phyloP scores from a whole-genome alignment of 2,113 vertebrate species.

The Periophthalmodon schlosseri region DNA sequence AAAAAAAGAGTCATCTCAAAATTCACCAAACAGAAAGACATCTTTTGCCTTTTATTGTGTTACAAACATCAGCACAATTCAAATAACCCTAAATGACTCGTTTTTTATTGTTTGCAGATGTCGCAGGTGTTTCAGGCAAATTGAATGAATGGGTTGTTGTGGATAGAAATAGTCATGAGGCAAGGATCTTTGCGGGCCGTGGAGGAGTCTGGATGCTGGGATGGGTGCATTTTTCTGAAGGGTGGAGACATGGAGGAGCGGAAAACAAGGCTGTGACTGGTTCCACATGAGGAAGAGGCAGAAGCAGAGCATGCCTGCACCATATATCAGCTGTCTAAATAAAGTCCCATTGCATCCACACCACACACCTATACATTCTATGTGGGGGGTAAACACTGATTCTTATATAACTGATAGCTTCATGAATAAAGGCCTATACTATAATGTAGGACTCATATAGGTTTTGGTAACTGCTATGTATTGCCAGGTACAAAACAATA shows the following conservation, averaged over 20 bases:
- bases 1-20: not conserved
- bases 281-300: constrained; percentile 44
- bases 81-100: not conserved
- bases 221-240: constrained; percentile 30
- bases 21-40: not conserved
- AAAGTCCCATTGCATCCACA: constrained; percentile 48
- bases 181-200: constrained; percentile 6
- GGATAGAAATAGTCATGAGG: constrained; percentile 7
- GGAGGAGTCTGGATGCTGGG: constrained; percentile 22
- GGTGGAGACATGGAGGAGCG: constrained; percentile 27
- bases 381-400: not conserved
- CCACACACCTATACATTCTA: constrained; percentile 44
- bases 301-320: constrained; percentile 54
- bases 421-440: not conserved
- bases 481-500: not conserved
- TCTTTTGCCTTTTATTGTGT: not conserved
- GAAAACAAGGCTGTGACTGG: constrained; percentile 39
- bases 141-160: constrained; percentile 7
- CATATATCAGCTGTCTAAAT: constrained; percentile 75
- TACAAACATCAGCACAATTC: not conserved
- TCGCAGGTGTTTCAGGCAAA: not conserved
- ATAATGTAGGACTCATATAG: not conserved
- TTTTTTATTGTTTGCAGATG: not conserved
- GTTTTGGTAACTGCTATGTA: not conserved
- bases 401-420: not conserved